A percentile compares a stretch with the other conserved stretches of the same genome.
phyloP scores from a whole-genome alignment of 2,113 vertebrate species.

The Stigmatopora argus region DNA sequence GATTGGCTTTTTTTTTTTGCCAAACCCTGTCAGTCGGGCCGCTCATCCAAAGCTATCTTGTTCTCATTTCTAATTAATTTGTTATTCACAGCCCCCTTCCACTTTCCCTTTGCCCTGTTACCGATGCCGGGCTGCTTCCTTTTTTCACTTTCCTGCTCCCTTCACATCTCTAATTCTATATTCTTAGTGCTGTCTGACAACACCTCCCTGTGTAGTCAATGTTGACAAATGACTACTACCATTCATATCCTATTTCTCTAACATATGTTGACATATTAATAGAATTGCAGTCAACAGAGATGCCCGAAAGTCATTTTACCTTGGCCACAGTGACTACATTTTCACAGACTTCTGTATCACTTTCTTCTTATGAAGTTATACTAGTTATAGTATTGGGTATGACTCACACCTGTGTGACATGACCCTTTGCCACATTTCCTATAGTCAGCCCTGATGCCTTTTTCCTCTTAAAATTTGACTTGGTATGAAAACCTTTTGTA shows the following conservation, averaged over 20 bases:
- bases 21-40: conserved; percentile 54
- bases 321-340: background rate
- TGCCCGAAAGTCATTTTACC: conserved; percentile 36
- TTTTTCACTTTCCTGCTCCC: conserved; percentile 14
- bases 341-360: background rate
- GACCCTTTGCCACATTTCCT: background rate
- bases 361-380: background rate
- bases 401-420: background rate
- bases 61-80: conserved; percentile 78
- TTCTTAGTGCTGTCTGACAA: conserved; percentile 48
- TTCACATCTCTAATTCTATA: conserved; percentile 37
- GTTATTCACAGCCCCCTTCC: conserved; percentile 66
- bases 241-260: conserved; percentile 42
- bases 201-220: conserved; percentile 51
- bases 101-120: conserved; percentile 36
- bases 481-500: background rate
- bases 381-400: background rate
- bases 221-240: conserved; percentile 58
- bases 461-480: background rate
- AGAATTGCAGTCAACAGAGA: conserved; percentile 33
- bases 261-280: conserved; percentile 34
- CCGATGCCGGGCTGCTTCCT: conserved; percentile 33
- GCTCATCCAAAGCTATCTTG: conserved; percentile 68
- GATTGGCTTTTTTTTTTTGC: conserved; percentile 69
- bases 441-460: background rate